Evolutionary conservation across 2,797 vertebrate species (phyloP).

Genomic region (Anolis apletophallus): DNA sequence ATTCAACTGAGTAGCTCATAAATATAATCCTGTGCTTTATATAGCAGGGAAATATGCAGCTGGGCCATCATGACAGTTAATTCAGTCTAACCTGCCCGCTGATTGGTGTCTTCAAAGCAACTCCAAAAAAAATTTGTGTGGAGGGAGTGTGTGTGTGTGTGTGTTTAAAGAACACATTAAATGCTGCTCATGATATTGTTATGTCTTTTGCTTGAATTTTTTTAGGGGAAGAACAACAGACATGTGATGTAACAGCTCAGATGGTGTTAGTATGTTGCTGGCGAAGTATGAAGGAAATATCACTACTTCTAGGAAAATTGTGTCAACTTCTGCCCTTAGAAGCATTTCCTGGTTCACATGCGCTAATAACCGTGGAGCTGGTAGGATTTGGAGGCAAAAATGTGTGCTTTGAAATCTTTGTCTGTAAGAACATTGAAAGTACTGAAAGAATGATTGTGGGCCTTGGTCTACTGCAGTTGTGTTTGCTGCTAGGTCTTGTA

Average conservation of each 20-base stretch:
- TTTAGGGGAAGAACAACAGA: conserved; percentile 77
- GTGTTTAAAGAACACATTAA: not conserved
- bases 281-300: conserved; percentile 97
- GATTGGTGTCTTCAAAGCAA: not conserved
- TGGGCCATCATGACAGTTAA: not conserved
- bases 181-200: not conserved
- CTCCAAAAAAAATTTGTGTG: not conserved
- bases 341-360: conserved; percentile 60
- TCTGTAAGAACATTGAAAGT: not conserved
- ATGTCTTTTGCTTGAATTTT: not conserved
- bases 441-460: not conserved
- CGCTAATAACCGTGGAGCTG: conserved; percentile 88
- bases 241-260: conserved; percentile 92
- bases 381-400: conserved; percentile 71
- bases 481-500: not conserved
- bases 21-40: not conserved
- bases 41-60: not conserved
- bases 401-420: not conserved
- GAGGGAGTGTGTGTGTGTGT: not conserved
- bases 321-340: conserved; percentile 88
- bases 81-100: not conserved
- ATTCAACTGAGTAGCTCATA: not conserved
- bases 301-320: conserved; percentile 90
- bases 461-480: not conserved
- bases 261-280: conserved; percentile 98